Percentiles rank a stretch among this genome's conserved stretches.
These are phyloP conservation scores for Rhabdomys dilectus DNA, from an alignment of 2,113 vertebrate species.

Conservation along the genomic window DNA sequence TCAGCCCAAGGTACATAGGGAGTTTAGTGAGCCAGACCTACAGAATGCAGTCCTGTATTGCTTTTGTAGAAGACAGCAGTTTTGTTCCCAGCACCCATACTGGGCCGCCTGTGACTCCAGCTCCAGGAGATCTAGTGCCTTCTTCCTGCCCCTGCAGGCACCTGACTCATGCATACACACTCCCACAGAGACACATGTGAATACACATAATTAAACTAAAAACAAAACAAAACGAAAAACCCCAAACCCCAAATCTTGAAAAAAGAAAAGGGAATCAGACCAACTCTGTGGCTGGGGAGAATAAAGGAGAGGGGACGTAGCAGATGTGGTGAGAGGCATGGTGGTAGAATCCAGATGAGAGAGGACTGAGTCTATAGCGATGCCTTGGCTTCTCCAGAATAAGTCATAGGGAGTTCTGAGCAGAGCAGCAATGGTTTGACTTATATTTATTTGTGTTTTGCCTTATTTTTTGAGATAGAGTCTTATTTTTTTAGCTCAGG, in stretches of 20 bases:
- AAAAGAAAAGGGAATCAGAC: background rate
- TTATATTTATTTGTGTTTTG: background rate
- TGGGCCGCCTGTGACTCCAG: background rate
- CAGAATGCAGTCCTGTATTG: background rate
- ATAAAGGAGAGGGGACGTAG: background rate
- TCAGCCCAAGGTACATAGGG: background rate
- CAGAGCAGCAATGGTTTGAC: background rate
- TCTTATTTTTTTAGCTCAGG: background rate
- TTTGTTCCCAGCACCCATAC: background rate
- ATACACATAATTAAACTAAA: background rate
- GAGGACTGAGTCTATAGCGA: background rate
- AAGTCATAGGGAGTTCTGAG: background rate
- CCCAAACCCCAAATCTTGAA: background rate
- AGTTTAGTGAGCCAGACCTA: background rate
- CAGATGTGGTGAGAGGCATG: background rate
- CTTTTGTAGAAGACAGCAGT: background rate
- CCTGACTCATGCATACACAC: background rate
- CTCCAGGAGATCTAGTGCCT: background rate
- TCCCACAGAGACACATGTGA: background rate
- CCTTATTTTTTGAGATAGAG: background rate
- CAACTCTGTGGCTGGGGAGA: background rate
- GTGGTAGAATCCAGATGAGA: rapidly evolving
- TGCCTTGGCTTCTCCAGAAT: background rate
- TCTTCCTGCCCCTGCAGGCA: background rate
- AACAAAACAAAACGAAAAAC: background rate